Percentiles rank a stretch among this genome's conserved stretches.
Evolutionary conservation across 2,113 vertebrate genomes (phyloP).

Genomic region (Semnornis frantzii): DNA sequence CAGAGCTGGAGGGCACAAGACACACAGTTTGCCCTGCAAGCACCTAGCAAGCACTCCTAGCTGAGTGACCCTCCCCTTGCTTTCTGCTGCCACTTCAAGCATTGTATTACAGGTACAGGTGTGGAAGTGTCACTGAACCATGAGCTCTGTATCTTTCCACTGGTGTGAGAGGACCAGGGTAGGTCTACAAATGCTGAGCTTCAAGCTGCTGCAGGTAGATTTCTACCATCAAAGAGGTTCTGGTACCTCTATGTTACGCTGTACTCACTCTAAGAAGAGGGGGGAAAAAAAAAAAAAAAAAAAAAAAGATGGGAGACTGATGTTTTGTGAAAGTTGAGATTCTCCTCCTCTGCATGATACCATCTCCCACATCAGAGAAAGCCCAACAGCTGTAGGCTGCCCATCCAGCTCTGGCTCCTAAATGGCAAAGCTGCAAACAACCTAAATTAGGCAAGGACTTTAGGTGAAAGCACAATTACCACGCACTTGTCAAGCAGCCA

Average conservation of each 20-base stretch:
- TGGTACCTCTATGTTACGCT: constrained; percentile 1
- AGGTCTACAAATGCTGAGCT: neutral
- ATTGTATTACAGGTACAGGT: neutral
- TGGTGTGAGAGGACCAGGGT: neutral
- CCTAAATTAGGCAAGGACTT: constrained; percentile 51
- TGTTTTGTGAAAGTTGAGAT: constrained; percentile 33
- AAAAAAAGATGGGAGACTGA: neutral
- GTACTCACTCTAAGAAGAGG: constrained; percentile 1
- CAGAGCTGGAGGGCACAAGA: neutral
- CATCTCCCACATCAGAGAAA: constrained; percentile 63
- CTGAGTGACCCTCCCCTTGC: neutral
- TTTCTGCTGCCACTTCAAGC: neutral
- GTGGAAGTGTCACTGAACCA: neutral
- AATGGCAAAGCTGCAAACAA: constrained; percentile 49
- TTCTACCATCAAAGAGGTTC: neutral
- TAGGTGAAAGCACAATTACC: constrained; percentile 62
- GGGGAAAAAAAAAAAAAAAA: no score
- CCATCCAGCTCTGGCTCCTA: constrained; percentile 37
- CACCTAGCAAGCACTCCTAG: neutral
- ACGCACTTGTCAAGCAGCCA: constrained; percentile 52
- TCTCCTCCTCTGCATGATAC: constrained; percentile 23
- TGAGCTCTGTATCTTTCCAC: neutral
- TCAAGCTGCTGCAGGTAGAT: constrained; percentile 10
- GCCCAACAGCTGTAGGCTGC: constrained; percentile 26
- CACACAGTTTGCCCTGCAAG: neutral